Percentiles rank a stretch among this genome's conserved stretches.
These are phyloP conservation scores for Neoascia interrupta DNA, from an alignment of 2,888 invertebrate species.

Conservation along the genomic window DNA sequence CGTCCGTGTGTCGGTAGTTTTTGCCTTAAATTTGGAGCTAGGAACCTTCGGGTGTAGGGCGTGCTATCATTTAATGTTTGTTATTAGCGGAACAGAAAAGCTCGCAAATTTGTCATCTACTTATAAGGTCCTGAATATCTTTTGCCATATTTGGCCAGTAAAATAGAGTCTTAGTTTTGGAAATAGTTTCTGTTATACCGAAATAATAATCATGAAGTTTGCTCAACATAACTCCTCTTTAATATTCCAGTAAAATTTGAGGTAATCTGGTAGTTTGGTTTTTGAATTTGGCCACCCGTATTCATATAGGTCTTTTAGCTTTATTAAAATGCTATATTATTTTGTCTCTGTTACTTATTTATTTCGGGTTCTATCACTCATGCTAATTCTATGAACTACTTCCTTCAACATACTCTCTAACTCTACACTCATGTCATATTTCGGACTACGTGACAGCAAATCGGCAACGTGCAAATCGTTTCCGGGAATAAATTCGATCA, in stretches of 20 bases:
- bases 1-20: no score
- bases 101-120: not conserved
- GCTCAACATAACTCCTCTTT: conserved; percentile 1
- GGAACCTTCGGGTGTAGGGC: no score
- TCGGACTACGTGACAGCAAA: conserved; percentile 16
- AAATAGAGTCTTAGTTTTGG: conserved; percentile 10
- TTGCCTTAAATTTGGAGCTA: no score
- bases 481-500: conserved; percentile 6
- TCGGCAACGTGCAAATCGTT: conserved; percentile 29
- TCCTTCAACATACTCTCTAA: not conserved
- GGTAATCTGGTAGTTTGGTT: conserved; percentile 12
- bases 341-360: conserved; percentile 15
- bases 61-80: conserved; percentile 2
- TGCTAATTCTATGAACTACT: conserved; percentile 9
- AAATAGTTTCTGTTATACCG: conserved; percentile 28
- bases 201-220: conserved; percentile 17
- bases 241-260: conserved; percentile 34
- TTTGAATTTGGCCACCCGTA: conserved; percentile 19
- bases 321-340: not conserved
- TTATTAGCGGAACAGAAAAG: not conserved
- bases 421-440: not conserved
- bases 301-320: conserved; percentile 8
- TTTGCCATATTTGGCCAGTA: not conserved
- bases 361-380: conserved; percentile 1
- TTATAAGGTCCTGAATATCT: not conserved